Conservation (phyloP, 2,113 vertebrate species). For the Phyllopteryx taeniolatus region DNA sequence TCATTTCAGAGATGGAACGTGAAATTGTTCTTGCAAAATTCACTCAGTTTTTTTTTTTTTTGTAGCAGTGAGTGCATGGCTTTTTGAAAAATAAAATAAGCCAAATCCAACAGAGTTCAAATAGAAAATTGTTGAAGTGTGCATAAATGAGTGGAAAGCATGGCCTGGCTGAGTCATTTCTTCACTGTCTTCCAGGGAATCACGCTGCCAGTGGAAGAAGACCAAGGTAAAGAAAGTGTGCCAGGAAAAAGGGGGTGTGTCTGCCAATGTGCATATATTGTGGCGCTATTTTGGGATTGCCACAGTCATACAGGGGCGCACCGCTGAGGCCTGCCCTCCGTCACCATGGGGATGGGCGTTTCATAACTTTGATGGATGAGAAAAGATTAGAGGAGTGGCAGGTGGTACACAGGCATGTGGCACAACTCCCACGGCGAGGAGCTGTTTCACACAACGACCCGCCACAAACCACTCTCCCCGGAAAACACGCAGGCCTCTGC, state of each 20-base stretch:
- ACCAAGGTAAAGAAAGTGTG: slow-evolving; percentile 49
- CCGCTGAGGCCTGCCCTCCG: slow-evolving; percentile 70
- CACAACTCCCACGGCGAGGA: slow-evolving; percentile 56
- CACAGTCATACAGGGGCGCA: slow-evolving; percentile 46
- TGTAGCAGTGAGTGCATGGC: background rate
- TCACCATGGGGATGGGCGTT: slow-evolving; percentile 68
- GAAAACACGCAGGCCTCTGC: slow-evolving; percentile 58
- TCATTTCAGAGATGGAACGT: background rate
- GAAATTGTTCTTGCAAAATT: background rate
- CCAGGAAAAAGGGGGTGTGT: slow-evolving; percentile 70
- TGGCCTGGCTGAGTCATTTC: slow-evolving; percentile 32
- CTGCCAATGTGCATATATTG: slow-evolving; percentile 62
- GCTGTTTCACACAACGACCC: slow-evolving; percentile 43
- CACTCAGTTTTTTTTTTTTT: background rate
- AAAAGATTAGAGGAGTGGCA: slow-evolving; percentile 72
- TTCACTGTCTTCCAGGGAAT: slow-evolving; percentile 50
- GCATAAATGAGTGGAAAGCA: slow-evolving; percentile 36
- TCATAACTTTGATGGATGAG: slow-evolving; percentile 68
- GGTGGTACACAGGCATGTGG: slow-evolving; percentile 72
- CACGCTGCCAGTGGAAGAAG: slow-evolving; percentile 30
- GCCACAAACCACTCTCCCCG: slow-evolving; percentile 47
- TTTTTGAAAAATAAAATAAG: background rate
- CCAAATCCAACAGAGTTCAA: background rate
- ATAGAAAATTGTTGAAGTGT: slow-evolving; percentile 4
- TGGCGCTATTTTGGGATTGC: slow-evolving; percentile 65